Evolutionary conservation across 2,888 invertebrate species (phyloP), one percentile per base, ranked within the genome.

Genomic region (Lysandra coridon): DNA sequence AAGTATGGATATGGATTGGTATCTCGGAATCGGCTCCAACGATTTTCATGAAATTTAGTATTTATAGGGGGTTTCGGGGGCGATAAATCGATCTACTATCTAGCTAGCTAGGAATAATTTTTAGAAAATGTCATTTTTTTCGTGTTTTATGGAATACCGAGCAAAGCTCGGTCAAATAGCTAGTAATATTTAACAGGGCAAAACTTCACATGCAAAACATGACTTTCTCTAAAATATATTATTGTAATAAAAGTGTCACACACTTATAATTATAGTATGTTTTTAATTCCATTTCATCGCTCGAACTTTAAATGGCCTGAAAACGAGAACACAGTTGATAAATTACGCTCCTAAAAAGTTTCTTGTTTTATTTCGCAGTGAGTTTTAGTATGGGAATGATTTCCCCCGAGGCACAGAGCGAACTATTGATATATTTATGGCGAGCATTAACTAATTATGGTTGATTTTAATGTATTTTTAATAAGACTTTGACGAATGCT

Each of bases 401-500:
- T 69, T 69, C 69, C 69, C 69, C 0, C 2, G 69, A 40, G 69
- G 17, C 4, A 7, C 1, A 14, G 33, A 69, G 69, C 5, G 14
- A 69, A 69, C 69, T 69, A 69, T 69, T 69, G 37, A 69, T 37
- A 69, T 69, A 37, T 69, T 69, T 69, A 69, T 69, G 6, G 69
- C 12, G 23, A 23, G 0, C 33, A 69, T 69, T 69, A 37, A 37
- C 37, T 14, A 69, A 69, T 69, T 69, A 23, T 23, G 23, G 69
- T 33, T 10, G 3, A 23, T 64, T 30, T 64, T 30, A 23, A 37
- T 2, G 69, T 69, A 69, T 14, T 33, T 33, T 69, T 69, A 37
- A 33, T 14, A 37, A 14, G 37, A 69, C 37, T 33, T 33, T 69
- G 69, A 69, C 1, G 23, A 64, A 64, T 30, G 17, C 23, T 23